Evolutionary conservation across 2,113 vertebrate species (phyloP), one percentile per base, ranked within the genome.

Genomic region (Eclectus roratus): DNA sequence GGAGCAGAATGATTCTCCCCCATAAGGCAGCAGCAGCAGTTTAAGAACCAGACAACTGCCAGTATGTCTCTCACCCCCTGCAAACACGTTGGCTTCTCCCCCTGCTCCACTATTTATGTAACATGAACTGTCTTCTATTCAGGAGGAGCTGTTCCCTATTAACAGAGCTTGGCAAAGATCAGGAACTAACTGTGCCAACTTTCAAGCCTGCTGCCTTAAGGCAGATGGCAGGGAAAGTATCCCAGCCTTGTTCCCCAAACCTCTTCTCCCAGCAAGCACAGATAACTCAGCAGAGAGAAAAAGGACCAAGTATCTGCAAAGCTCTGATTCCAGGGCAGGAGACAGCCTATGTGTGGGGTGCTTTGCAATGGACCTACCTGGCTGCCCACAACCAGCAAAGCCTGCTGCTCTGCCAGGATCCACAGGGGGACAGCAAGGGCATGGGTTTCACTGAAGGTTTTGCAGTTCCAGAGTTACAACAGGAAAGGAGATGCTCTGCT

Each of bases 111-210:
- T 73, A 61, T 79, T 91, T 88, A 50, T 24, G 65, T 43, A 63
- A 69, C 64, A 50, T 14, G 73, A 88, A 68, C 19, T 49, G 89
- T 63, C 90, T 93, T 55, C 92, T 76, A 66, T 92, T 76, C 79
- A 84, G 66, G 61, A 85, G 66, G 35, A 66, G 27, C 3, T 68
- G 4, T 78, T 83, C 90, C 92, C 88, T 74, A 88, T 89, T 93
- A 96, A 94, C 88, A 71, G 89, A 91, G 85, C 63, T 95, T 98
- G 97, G 97, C 97, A 94, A 89, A 88, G 91, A 92, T 39, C 5
- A 10, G 61, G 23, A 80, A 55, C 28, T 29, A 61, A 65, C 70
- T 53, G 92, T 88, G 96, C 89, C 96, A 93, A 21, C 27, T 82
- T 63, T 28, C 70, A 79, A 90, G 91, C 11, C 31, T 33, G 65